A percentile compares a stretch with the other conserved stretches of the same genome.
These are phyloP conservation scores for Parus major DNA, from an alignment of 2,113 vertebrate species.

Conservation along the genomic window DNA sequence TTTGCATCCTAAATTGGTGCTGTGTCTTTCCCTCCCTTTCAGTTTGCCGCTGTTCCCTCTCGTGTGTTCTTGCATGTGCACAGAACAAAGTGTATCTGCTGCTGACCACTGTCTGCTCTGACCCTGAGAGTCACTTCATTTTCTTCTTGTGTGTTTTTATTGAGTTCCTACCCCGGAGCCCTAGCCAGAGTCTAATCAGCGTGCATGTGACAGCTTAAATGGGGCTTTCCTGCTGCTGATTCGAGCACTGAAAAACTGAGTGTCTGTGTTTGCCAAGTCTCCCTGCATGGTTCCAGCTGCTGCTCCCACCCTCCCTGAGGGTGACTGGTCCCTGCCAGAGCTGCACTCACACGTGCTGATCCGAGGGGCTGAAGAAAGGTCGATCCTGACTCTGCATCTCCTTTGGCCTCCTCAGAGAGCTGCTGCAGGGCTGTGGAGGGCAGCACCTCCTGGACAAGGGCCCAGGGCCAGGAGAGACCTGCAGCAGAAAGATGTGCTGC, in stretches of 20 bases:
- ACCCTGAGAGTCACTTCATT: neutral
- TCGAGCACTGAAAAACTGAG: neutral
- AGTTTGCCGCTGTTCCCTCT: neutral
- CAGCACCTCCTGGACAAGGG: neutral
- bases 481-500: neutral
- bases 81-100: neutral
- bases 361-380: neutral
- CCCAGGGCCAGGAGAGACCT: neutral
- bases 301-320: neutral
- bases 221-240: neutral
- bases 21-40: neutral
- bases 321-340: neutral
- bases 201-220: neutral
- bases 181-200: neutral
- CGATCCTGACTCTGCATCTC: neutral
- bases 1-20: neutral
- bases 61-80: neutral
- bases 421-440: neutral
- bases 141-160: neutral
- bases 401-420: neutral
- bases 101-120: neutral
- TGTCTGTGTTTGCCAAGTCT: neutral
- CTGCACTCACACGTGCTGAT: neutral
- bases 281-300: neutral
- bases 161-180: neutral